Evolutionary conservation across 2,113 vertebrate species (phyloP), one percentile per base, ranked within the genome.

Genomic region (Myxocyprinus asiaticus): DNA sequence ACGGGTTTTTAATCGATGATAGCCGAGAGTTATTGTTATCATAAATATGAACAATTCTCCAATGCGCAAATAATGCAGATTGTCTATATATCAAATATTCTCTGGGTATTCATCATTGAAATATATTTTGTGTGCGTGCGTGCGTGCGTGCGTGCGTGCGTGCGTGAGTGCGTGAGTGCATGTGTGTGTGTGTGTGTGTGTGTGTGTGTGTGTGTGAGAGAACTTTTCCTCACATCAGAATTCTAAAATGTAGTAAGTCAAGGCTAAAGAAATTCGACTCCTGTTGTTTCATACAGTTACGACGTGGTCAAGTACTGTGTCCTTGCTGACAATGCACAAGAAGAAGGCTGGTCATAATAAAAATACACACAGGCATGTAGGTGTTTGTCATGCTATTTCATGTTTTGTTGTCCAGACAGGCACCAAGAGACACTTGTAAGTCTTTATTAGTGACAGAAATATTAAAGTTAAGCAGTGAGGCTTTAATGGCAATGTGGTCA

Each of bases 401-500:
- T 2, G 4, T 74, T 42, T 42, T 62, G 15, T 47, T 73, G 56
- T 47, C 53, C 5, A 12, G 17, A 14, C 51, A 70, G 50, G 9
- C n/a, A 47, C 59, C 47, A 11, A 43, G 11, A 64, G 45, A 64
- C 17, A 50, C 51, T 66, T 33, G 22, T 33, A 33, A 33, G 22
- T 33, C 22, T 33, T 58, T 59, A 45, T 62, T 42, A 79, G 22
- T 4, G 5, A 45, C 59, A 70, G 17, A 7, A 0, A 55, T 6
- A 14, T 71, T 76, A 51, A 76, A 65, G 62, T 12, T 47, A 70
- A 50, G 42, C 33, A 71, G 22, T 61, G 44, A 0, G n/a, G 64
- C 9, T 68, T 47, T 33, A 61, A 66, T 71, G 11, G 75, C 33
- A 51, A 53, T 43, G 9, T 77, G 53, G 61, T 45, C 10, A 70